Conservation (phyloP, 2,888 invertebrate genomes). For the Hoplodrina blanda region DNA sequence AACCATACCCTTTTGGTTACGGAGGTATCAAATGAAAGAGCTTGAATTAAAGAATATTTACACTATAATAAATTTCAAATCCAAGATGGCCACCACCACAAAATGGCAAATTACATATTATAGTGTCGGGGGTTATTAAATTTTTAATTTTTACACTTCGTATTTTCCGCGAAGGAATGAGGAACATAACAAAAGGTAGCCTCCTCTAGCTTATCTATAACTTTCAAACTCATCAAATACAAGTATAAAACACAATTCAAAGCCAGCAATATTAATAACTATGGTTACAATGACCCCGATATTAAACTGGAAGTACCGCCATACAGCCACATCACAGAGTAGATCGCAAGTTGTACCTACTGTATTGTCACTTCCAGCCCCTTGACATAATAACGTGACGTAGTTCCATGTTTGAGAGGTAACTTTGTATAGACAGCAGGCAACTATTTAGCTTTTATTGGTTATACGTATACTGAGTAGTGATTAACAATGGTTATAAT, state of each 20-base stretch:
- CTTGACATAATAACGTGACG: constrained; percentile 4
- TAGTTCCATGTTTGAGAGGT: constrained; percentile 7
- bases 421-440: constrained; percentile 35
- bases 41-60: no score
- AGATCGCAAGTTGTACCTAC: constrained; percentile 13
- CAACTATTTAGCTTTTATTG: constrained; percentile 12
- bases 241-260: neutral
- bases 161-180: no score
- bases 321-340: constrained; percentile 9
- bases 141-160: no score
- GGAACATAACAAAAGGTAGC: no score
- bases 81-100: no score
- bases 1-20: no score
- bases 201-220: no score
- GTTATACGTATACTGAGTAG: neutral
- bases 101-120: no score
- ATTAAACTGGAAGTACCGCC: constrained; percentile 25
- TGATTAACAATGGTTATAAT: no score
- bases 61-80: no score
- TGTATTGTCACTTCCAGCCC: constrained; percentile 21
- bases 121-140: no score
- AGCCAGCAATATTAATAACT: constrained; percentile 14
- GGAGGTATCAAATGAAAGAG: no score
- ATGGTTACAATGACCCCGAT: constrained; percentile 31
- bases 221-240: constrained; percentile 3